A percentile compares a stretch with the other conserved stretches of the same genome.
phyloP scores from a whole-genome alignment of 2,888 invertebrate genomes.

The Eulithis testata region DNA sequence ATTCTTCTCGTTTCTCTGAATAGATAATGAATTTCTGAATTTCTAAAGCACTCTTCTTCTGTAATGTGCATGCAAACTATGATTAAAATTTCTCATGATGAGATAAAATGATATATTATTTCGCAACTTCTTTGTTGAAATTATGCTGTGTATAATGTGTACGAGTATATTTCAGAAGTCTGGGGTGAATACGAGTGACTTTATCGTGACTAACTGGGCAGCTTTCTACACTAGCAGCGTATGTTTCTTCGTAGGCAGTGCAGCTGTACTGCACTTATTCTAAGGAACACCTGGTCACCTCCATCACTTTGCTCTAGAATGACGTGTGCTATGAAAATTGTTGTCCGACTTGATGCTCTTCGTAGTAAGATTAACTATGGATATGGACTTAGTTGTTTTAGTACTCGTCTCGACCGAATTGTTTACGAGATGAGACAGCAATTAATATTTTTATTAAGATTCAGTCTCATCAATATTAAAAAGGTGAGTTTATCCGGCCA shows the following conservation, averaged over 20 bases:
- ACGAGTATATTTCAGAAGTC: too few relatives aligned
- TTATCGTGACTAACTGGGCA: too few relatives aligned
- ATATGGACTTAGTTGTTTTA: too few relatives aligned
- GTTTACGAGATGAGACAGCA: slow-evolving; percentile 72
- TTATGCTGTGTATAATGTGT: slow-evolving; percentile 43
- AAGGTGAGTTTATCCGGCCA: slow-evolving; percentile 60
- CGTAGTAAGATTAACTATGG: too few relatives aligned
- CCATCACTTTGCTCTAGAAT: too few relatives aligned
- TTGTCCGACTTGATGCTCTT: too few relatives aligned
- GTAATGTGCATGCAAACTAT: slow-evolving; percentile 17
- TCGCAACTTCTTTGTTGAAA: background rate
- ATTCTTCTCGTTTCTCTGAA: slow-evolving; percentile 9
- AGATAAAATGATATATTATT: background rate
- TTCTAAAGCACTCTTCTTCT: background rate
- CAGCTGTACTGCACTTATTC: too few relatives aligned
- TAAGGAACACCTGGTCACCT: too few relatives aligned
- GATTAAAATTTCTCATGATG: background rate
- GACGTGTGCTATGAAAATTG: too few relatives aligned
- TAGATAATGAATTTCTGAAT: slow-evolving; percentile 13
- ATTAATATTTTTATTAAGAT: slow-evolving; percentile 79
- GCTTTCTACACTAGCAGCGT: too few relatives aligned
- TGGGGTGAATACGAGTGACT: too few relatives aligned
- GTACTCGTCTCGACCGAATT: slow-evolving; percentile 42
- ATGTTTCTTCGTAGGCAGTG: too few relatives aligned
- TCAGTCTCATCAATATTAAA: slow-evolving; percentile 77